phyloP scores from a whole-genome alignment of 2,888 invertebrate species.

The Clistopyga incitator region DNA sequence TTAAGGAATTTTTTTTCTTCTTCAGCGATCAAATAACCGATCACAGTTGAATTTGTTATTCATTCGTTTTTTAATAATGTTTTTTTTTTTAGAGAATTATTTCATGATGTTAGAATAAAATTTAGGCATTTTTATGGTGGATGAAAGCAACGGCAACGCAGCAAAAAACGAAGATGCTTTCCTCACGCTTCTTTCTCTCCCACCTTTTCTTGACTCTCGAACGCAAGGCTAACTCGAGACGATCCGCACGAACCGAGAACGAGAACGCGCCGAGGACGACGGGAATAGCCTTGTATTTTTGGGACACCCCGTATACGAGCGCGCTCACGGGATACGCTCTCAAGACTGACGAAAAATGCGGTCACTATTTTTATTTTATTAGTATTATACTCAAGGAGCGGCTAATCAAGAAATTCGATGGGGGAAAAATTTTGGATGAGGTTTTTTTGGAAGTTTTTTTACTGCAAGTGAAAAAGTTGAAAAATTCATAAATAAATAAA shows the following conservation, averaged over 20 bases:
- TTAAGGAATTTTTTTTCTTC: background rate
- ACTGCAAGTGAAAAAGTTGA: too few relatives aligned
- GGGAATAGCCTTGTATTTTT: constrained; percentile 70
- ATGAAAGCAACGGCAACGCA: background rate
- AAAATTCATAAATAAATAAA: too few relatives aligned
- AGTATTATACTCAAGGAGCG: background rate
- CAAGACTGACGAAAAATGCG: constrained; percentile 26
- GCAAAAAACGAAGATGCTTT: constrained; percentile 12
- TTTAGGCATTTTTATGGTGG: background rate
- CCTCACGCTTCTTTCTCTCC: constrained; percentile 18
- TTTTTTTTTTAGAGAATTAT: background rate
- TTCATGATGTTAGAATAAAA: background rate
- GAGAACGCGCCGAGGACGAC: constrained; percentile 49
- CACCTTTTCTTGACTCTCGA: background rate
- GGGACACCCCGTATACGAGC: constrained; percentile 68
- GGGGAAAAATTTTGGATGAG: background rate
- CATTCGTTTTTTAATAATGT: background rate
- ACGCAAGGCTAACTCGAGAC: constrained; percentile 1
- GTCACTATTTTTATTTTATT: constrained; percentile 16
- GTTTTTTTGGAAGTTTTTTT: too few relatives aligned
- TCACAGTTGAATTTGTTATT: background rate
- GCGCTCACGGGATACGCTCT: constrained; percentile 20
- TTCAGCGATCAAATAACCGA: background rate
- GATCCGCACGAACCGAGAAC: constrained; percentile 19
- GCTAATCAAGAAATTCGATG: background rate